A percentile compares a stretch with the other conserved stretches of the same genome.
Evolutionary conservation across 2,888 invertebrate species (phyloP).

Genomic region (Erannis defoliaria): DNA sequence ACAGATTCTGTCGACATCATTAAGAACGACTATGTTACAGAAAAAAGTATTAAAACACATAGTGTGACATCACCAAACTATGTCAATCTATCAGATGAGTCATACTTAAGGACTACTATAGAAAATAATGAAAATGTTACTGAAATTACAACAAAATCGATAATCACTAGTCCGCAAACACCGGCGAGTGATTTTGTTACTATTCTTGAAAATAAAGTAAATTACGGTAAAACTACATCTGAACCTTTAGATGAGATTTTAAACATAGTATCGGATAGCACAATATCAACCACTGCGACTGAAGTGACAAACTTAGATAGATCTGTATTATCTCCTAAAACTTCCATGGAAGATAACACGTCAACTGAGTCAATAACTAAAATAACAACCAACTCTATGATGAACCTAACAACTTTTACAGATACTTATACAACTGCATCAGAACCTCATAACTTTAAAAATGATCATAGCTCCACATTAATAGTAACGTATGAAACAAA

Average conservation of each 20-base stretch:
- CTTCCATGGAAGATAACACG: neutral
- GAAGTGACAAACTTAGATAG: neutral
- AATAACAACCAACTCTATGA: neutral
- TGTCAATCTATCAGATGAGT: neutral
- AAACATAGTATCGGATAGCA: slow-evolving; percentile 2
- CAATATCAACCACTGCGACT: slow-evolving; percentile 3
- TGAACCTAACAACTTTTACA: neutral
- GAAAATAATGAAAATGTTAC: neutral
- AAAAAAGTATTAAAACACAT: neutral
- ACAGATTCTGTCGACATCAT: slow-evolving; percentile 1
- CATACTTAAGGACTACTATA: neutral
- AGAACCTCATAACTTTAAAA: slow-evolving; percentile 9
- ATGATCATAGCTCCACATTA: neutral
- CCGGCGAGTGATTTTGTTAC: neutral
- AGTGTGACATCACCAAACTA: neutral
- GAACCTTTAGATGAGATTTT: neutral
- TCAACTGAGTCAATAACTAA: neutral
- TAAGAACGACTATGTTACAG: neutral
- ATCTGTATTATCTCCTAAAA: neutral
- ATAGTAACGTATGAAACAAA: slow-evolving; percentile 4
- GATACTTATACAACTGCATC: slow-evolving; percentile 1
- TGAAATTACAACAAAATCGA: slow-evolving; percentile 1
- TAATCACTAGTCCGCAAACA: slow-evolving; percentile 3
- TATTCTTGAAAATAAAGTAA: neutral
- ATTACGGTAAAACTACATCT: slow-evolving; percentile 3